These are phyloP conservation scores for Deilephila porcellus DNA, from an alignment of 2,888 invertebrate species.

Conservation along the genomic window DNA sequence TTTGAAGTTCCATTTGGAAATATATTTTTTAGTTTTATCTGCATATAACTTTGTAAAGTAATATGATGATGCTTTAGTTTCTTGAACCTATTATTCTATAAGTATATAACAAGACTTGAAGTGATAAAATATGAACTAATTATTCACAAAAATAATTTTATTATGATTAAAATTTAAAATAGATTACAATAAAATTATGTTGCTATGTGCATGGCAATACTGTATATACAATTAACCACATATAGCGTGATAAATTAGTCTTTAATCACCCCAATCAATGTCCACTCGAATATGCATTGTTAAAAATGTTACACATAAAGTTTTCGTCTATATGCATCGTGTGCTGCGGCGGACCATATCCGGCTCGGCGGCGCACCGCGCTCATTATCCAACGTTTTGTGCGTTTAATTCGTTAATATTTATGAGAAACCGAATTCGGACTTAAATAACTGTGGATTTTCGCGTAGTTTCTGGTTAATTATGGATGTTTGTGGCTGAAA, in stretches of 20 bases:
- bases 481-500: not conserved
- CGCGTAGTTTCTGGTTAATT: not conserved
- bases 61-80: no score
- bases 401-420: constrained; percentile 23
- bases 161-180: not conserved
- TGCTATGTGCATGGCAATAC: not conserved
- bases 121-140: not conserved
- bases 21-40: no score
- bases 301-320: constrained; percentile 1
- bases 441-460: not conserved
- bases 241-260: not conserved
- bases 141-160: not conserved
- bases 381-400: constrained; percentile 24
- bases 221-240: not conserved
- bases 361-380: constrained; percentile 4
- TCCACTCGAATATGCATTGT: not conserved
- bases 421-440: constrained; percentile 17
- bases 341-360: not conserved
- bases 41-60: no score
- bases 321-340: not conserved
- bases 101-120: no score
- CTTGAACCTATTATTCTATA: no score
- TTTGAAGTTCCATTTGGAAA: no score
- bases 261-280: constrained; percentile 3
- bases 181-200: no score